phyloP scores from a whole-genome alignment of 1,140 invertebrate genomes.

The Cydia pomonella region DNA sequence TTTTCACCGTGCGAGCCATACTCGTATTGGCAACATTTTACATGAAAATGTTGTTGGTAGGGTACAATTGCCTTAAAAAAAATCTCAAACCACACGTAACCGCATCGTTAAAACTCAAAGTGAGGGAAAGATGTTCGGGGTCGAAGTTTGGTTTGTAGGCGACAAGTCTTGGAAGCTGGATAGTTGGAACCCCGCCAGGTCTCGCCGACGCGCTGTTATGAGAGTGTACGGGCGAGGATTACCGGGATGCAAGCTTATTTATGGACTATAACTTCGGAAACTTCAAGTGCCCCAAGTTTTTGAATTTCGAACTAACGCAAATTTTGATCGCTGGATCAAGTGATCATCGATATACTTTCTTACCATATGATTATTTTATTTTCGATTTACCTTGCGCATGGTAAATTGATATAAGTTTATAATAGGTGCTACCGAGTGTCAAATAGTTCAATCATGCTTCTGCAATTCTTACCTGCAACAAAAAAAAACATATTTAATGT shows the following conservation, averaged over 20 bases:
- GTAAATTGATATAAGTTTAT: no score
- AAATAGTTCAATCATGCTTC: no score
- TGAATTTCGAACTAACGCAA: neutral
- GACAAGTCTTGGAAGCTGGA: slow-evolving; percentile 24
- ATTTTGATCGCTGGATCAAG: slow-evolving; percentile 3
- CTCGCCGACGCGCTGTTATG: slow-evolving; percentile 26
- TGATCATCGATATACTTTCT: neutral
- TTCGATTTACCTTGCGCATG: no score
- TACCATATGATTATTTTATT: no score
- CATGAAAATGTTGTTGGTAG: no score
- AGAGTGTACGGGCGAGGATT: slow-evolving; percentile 17
- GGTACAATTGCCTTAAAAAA: neutral
- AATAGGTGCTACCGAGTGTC: no score
- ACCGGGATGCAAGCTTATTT: slow-evolving; percentile 22
- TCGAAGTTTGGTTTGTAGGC: slow-evolving; percentile 26
- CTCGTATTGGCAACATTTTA: no score
- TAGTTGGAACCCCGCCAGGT: slow-evolving; percentile 17
- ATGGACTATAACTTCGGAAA: slow-evolving; percentile 25
- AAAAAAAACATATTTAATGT: no score
- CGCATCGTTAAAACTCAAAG: slow-evolving; percentile 9
- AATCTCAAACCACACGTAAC: slow-evolving; percentile 5
- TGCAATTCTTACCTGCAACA: neutral
- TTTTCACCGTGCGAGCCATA: no score
- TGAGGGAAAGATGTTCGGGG: slow-evolving; percentile 9
- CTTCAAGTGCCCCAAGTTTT: slow-evolving; percentile 2